phyloP scores from a whole-genome alignment of 2,113 vertebrate genomes.

The Hassar affinis region DNA sequence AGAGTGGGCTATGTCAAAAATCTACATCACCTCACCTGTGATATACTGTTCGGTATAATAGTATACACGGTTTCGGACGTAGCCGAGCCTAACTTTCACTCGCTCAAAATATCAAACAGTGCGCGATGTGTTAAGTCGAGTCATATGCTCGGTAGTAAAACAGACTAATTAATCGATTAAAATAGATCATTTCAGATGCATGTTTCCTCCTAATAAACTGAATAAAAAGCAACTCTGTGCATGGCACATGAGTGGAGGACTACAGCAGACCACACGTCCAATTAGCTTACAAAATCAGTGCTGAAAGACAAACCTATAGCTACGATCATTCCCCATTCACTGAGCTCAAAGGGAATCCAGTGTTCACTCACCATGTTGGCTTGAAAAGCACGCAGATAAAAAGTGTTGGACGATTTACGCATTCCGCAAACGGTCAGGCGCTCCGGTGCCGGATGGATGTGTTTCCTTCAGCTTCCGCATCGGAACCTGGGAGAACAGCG shows the following conservation, averaged over 20 bases:
- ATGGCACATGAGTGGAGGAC: not conserved
- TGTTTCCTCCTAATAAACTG: not conserved
- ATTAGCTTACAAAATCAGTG: not conserved
- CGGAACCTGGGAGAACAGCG: not conserved
- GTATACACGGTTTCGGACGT: not conserved
- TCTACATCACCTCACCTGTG: not conserved
- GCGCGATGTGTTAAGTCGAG: not conserved
- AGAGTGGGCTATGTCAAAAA: not conserved
- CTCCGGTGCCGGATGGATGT: too few relatives aligned
- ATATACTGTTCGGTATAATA: not conserved
- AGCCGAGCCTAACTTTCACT: not conserved
- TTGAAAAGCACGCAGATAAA: slow-evolving; percentile 27
- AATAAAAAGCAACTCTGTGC: not conserved
- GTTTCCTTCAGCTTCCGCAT: not conserved
- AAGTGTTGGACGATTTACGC: not conserved
- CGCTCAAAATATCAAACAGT: not conserved
- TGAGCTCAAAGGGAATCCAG: not conserved
- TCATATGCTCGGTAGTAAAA: not conserved
- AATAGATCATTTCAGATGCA: not conserved
- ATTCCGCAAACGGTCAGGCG: slow-evolving; percentile 1
- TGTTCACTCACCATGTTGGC: slow-evolving; percentile 42
- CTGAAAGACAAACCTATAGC: not conserved
- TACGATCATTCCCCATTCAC: not conserved
- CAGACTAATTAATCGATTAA: not conserved
- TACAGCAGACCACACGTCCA: not conserved